These are phyloP conservation scores for Acronicta aceris DNA, from an alignment of 2,888 invertebrate genomes.

Conservation along the genomic window DNA sequence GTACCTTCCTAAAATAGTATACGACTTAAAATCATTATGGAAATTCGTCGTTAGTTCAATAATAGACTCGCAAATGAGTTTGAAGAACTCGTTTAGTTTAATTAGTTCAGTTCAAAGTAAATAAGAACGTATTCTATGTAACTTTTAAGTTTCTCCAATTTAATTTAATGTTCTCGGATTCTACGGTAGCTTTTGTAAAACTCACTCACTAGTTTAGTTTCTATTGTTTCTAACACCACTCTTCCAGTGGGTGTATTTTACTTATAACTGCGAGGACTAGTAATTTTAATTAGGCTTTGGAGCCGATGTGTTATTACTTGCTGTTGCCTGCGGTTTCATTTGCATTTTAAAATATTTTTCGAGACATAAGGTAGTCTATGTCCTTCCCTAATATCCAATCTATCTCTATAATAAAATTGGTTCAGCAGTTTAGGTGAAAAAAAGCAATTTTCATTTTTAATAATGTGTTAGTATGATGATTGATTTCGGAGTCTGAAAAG, in stretches of 20 bases:
- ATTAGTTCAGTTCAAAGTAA: constrained; percentile 25
- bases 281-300: too few relatives aligned
- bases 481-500: too few relatives aligned
- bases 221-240: background rate
- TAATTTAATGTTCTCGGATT: constrained; percentile 1
- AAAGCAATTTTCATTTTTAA: too few relatives aligned
- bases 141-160: constrained; percentile 7
- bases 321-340: too few relatives aligned
- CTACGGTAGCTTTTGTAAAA: constrained; percentile 1
- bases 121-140: constrained; percentile 10
- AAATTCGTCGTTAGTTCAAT: background rate
- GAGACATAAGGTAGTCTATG: too few relatives aligned
- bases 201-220: background rate
- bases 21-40: background rate
- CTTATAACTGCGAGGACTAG: background rate
- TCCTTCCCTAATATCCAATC: too few relatives aligned
- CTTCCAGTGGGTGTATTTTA: background rate
- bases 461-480: too few relatives aligned
- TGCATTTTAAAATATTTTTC: too few relatives aligned
- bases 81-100: constrained; percentile 17
- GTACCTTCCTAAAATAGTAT: background rate
- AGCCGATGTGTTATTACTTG: too few relatives aligned
- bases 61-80: constrained; percentile 14
- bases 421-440: too few relatives aligned
- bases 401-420: too few relatives aligned